phyloP scores from a whole-genome alignment of 2,888 invertebrate species.

The Pardosa pseudoannulata region DNA sequence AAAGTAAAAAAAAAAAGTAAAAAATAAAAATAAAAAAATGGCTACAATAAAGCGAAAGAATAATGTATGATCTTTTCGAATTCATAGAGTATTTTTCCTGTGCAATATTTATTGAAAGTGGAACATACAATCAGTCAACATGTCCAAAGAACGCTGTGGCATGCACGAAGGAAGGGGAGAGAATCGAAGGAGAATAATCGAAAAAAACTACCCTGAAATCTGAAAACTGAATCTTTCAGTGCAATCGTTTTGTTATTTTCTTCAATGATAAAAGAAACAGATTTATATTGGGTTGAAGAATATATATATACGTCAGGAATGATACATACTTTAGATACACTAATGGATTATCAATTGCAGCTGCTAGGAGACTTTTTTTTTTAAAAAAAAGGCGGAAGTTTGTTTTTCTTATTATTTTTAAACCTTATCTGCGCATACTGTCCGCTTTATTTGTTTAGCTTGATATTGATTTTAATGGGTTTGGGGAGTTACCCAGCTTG shows the following conservation, averaged over 20 bases:
- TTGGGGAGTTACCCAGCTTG: too few relatives aligned
- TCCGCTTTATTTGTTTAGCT: too few relatives aligned
- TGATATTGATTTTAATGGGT: too few relatives aligned
- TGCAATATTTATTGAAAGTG: neutral
- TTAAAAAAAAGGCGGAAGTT: too few relatives aligned
- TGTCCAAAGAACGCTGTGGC: neutral
- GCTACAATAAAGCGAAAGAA: neutral
- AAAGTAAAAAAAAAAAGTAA: too few relatives aligned
- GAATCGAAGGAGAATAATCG: neutral
- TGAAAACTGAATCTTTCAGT: neutral
- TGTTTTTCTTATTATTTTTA: too few relatives aligned
- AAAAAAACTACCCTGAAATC: neutral
- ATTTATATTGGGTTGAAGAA: neutral
- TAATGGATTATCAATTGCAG: too few relatives aligned
- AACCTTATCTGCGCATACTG: too few relatives aligned
- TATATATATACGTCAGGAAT: too few relatives aligned
- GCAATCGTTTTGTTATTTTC: neutral
- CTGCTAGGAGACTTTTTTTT: too few relatives aligned
- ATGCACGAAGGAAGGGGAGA: neutral
- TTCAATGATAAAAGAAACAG: neutral
- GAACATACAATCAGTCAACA: constrained; percentile 8
- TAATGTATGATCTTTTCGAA: constrained; percentile 10
- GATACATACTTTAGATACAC: too few relatives aligned
- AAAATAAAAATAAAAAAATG: neutral
- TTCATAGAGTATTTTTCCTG: neutral